These are phyloP conservation scores for Oryzias javanicus DNA, from an alignment of 2,113 vertebrate species.

Conservation along the genomic window DNA sequence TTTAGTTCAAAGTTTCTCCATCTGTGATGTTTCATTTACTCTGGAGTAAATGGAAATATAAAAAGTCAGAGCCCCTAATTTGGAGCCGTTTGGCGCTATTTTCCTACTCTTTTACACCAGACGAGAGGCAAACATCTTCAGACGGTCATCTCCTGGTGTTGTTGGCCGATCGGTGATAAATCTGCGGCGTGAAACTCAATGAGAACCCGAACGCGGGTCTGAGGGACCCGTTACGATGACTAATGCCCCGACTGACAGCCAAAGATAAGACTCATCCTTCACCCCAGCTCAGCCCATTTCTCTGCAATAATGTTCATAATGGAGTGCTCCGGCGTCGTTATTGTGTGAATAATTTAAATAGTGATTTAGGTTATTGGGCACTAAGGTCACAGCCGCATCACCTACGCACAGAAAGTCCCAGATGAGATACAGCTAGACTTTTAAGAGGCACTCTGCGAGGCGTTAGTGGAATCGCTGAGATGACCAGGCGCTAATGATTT, in stretches of 20 bases:
- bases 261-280: conserved; percentile 99
- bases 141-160: conserved; percentile 62
- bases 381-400: conserved; percentile 63
- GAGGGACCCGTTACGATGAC: conserved; percentile 93
- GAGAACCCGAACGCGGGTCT: conserved; percentile 92
- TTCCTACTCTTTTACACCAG: not conserved
- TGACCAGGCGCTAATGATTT: conserved; percentile 57
- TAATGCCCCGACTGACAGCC: conserved; percentile 96
- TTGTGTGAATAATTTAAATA: conserved; percentile 85
- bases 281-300: conserved; percentile 91
- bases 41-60: conserved; percentile 44
- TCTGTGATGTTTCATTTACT: conserved; percentile 55
- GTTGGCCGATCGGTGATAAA: conserved; percentile 90
- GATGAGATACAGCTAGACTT: conserved; percentile 27
- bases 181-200: conserved; percentile 95
- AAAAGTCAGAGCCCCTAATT: conserved; percentile 10
- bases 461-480: conserved; percentile 40
- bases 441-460: conserved; percentile 11
- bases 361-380: conserved; percentile 74
- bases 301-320: conserved; percentile 99
- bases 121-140: conserved; percentile 29
- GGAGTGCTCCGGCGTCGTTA: conserved; percentile 92
- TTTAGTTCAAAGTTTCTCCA: conserved; percentile 83
- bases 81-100: not conserved
- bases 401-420: conserved; percentile 20